Evolutionary conservation across 2,113 vertebrate species (phyloP), one percentile per base, ranked within the genome.

Genomic region (Chelonoidis abingdonii): DNA sequence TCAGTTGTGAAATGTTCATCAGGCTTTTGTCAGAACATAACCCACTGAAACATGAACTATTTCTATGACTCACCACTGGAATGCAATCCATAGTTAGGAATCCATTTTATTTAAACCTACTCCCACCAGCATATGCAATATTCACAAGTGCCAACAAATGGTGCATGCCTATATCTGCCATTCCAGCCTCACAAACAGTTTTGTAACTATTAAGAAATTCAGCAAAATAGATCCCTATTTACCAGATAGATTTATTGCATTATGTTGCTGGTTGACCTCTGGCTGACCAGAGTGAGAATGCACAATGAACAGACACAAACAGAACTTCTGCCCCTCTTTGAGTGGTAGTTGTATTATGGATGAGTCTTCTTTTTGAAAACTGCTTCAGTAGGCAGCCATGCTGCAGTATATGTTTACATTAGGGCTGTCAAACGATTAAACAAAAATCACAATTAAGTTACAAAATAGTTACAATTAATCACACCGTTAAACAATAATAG

Each of bases 111-210:
- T 91, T 53, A 35, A 81, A 91, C 59, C 91, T 93, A 80, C 53
- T 94, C 93, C 93, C 86, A 93, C 80, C 82, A 86, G 75, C 80
- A 38, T n/a, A 82, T 75, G 94, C 86, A 90, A 96, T 75, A 49
- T 65, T 27, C 44, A 38, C 93, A 92, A 91, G 93, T 25, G 52
- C 31, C 65, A 86, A 93, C 95, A 93, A 17, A 82, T 87, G 84
- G 24, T 56, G 59, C 27, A 7, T 93, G 90, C 86, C 79, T 54
- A 6, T 16, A 54, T 76, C 65, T 62, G 25, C 62, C 62, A 65
- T 35, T 31, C 29, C 13, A 35, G 17, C 62, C 16, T 27, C n/a
- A 31, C 62, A 72, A 24, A 38, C 1, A 49, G 86, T 69, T 41
- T 19, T 0, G 11, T 1, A 17, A 19, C 75, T 13, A 0, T 14